Evolutionary conservation across 1,140 invertebrate genomes (phyloP), one percentile per base, ranked within the genome.

Genomic region (Penaeus vannamei): DNA sequence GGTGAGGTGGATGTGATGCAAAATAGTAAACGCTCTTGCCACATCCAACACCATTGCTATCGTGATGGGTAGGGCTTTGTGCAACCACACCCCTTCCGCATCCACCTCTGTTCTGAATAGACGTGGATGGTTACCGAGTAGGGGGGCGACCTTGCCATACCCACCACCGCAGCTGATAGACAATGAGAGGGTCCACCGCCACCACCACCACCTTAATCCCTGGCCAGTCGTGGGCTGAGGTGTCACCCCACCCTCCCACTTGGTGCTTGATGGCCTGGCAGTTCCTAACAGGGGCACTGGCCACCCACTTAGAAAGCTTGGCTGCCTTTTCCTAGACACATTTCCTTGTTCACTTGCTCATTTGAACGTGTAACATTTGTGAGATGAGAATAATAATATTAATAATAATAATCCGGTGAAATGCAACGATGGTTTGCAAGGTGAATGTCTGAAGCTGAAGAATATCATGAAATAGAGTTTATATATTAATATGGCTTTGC

Each of bases 281-380:
- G 61, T 84, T 84, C 82, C 82, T 84, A 84, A 84, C 82, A 84
- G 82, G 61, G 82, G 82, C 32, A 32, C 61, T 66, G 61, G 82
- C 61, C 64, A 32, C 61, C 82, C 82, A n/a, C 64, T 36, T 22
- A 36, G 61, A 32, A 64, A 64, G 59, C 62, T 62, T 64, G 82
- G 61, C 82, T 84, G 82, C 82, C 82, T 84, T 53, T 53, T 53
- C 53, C 53, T 53, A 53, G 53, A 53, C 53, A 53, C 53, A 53
- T 53, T 53, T 53, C 53, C 53, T 53, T 53, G 53, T 53, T 53
- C 53, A 53, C 53, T 53, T 53, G 53, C 53, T 53, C 53, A 53
- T 53, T 17, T 53, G 53, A 53, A 53, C 53, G 53, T 53, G 53
- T 53, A 53, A 53, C 53, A 53, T 53, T 53, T 53, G 53, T 53